Evolutionary conservation across 2,888 invertebrate species (phyloP).

Genomic region (Cataglyphis livida): DNA sequence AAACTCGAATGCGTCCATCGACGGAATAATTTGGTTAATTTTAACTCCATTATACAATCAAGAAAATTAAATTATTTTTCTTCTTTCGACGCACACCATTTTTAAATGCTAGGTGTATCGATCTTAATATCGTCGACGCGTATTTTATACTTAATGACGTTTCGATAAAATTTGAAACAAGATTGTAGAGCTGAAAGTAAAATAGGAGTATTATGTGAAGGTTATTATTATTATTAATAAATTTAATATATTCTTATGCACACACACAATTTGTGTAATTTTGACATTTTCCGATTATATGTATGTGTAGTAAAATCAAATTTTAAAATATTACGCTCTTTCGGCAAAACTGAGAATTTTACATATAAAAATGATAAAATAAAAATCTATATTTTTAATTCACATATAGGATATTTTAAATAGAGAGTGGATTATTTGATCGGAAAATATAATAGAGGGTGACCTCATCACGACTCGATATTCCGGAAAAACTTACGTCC

Average conservation of each 20-base stretch:
- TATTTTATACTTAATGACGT: neutral
- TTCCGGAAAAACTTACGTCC: neutral
- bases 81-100: neutral
- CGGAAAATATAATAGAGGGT: neutral
- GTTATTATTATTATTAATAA: too few species aligned
- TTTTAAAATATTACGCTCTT: neutral
- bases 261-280: neutral
- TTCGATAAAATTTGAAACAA: neutral
- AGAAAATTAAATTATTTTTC: neutral
- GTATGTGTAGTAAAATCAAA: neutral
- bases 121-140: neutral
- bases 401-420: neutral
- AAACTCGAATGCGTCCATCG: neutral
- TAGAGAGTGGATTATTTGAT: neutral
- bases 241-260: too few species aligned
- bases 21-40: conserved; percentile 9
- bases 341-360: neutral
- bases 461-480: neutral
- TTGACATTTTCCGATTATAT: neutral
- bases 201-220: neutral
- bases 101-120: neutral
- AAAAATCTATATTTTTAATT: neutral
- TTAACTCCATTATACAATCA: neutral
- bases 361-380: neutral
- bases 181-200: neutral